phyloP scores from a whole-genome alignment of 1,140 invertebrate genomes.

The Oncopeltus fasciatus region DNA sequence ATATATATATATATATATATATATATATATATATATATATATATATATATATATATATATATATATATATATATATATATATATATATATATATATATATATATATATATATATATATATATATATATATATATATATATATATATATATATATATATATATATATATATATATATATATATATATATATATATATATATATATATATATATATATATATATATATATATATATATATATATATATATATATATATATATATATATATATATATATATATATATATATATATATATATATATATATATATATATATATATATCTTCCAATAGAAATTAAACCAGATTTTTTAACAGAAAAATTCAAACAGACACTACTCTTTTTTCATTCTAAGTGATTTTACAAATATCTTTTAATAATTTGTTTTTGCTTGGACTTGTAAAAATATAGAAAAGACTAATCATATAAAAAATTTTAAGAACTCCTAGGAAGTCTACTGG shows the following conservation, averaged over 20 bases:
- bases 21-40: neutral
- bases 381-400: neutral
- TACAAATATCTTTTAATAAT: neutral
- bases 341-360: neutral
- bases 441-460: slow-evolving; percentile 10
- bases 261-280: slow-evolving; percentile 13
- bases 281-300: slow-evolving; percentile 5
- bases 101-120: neutral
- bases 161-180: neutral
- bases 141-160: neutral
- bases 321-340: neutral
- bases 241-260: neutral
- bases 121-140: slow-evolving; percentile 14
- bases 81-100: neutral
- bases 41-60: slow-evolving; percentile 2
- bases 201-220: slow-evolving; percentile 2
- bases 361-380: slow-evolving; percentile 1
- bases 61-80: slow-evolving; percentile 13
- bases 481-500: neutral
- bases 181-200: slow-evolving; percentile 14
- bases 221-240: too few relatives aligned
- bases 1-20: slow-evolving; percentile 12
- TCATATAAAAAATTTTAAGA: neutral
- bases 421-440: neutral
- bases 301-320: neutral